Conservation (phyloP, 2,797 vertebrate genomes). For the Acanthurus lineatus region DNA sequence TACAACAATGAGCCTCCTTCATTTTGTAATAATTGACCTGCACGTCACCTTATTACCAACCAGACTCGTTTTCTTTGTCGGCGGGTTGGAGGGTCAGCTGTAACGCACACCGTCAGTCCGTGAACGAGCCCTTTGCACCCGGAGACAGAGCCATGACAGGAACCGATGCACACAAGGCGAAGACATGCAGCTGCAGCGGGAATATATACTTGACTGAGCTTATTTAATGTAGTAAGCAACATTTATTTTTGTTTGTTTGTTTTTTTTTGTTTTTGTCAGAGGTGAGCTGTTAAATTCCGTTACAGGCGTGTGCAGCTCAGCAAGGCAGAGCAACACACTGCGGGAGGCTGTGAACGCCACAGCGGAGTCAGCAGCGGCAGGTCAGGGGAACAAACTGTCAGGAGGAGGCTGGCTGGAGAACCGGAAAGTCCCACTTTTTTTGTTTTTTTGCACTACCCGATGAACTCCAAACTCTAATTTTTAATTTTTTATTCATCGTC, state of each 20-base stretch:
- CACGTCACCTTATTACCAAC: background rate
- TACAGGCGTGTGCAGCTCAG: background rate
- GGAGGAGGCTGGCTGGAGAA: background rate
- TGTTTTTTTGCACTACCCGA: too few species aligned
- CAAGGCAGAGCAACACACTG: background rate
- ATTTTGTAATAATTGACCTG: background rate
- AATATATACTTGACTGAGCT: too few species aligned
- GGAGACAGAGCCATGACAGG: too few species aligned
- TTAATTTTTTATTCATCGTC: too few species aligned
- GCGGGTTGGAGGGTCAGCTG: background rate
- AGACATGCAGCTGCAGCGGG: background rate
- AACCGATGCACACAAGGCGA: background rate
- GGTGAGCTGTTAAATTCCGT: background rate
- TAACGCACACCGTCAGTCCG: background rate
- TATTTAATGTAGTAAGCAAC: too few species aligned
- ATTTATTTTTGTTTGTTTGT: too few species aligned
- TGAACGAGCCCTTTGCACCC: too few species aligned
- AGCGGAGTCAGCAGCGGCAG: background rate
- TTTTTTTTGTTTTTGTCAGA: background rate
- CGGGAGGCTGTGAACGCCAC: background rate
- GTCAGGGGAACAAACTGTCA: background rate
- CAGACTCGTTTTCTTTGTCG: background rate
- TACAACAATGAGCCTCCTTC: conserved; percentile 1
- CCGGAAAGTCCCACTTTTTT: background rate
- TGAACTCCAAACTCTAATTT: too few species aligned